Base-by-base conservation (phyloP, 2,888 invertebrate species). In the Lacanobia wlatinum region DNA sequence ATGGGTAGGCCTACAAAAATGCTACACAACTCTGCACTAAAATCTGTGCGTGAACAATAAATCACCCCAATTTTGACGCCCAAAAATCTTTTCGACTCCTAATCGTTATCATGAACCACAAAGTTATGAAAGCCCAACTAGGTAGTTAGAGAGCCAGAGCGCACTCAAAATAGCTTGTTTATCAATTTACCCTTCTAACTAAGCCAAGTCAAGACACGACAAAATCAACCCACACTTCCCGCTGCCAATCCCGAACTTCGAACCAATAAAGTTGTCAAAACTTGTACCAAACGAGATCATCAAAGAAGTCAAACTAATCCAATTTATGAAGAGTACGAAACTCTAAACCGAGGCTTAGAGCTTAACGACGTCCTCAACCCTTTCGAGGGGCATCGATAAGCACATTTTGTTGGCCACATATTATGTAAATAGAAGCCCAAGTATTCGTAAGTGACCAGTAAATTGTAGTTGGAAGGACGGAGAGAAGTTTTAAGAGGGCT, bases 301-400 rank as follows among this genome's bases (percentile, higher is more conserved):
- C 78, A 73, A 77, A 81, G 66, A 80, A 70, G 55, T 66, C 28
- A 21, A 80, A 80, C 73, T 80, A 82, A 80, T 78, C 69, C 59
- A 78, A 80, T 78, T 81, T 80, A 78, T 78, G 52, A 64, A 43
- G 73, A 64, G 53, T 50, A 60, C 43, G 56, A 60, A 64, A 81
- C 66, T 69, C 63, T 68, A 63, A 73, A 73, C 55, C 55, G 38
- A 46, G 40, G 59, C 55, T 72, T 46, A 59, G 43, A 9, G 52
- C n/a, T 65, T 65, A 66, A 73, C 43, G 59, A 73, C 28, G 18
- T n/a, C 14, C 61, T 69, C 5, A 58, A 78, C 82, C 80, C 80
- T 81, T 77, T 78, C 21, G 18, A 70, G 73, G 43, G 18, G 16
- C 43, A 73, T 80, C 65, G 65, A 68, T 55, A 58, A 71, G 34